phyloP scores from a whole-genome alignment of 2,113 vertebrate species.

The Dolichallabes microphthalmus region DNA sequence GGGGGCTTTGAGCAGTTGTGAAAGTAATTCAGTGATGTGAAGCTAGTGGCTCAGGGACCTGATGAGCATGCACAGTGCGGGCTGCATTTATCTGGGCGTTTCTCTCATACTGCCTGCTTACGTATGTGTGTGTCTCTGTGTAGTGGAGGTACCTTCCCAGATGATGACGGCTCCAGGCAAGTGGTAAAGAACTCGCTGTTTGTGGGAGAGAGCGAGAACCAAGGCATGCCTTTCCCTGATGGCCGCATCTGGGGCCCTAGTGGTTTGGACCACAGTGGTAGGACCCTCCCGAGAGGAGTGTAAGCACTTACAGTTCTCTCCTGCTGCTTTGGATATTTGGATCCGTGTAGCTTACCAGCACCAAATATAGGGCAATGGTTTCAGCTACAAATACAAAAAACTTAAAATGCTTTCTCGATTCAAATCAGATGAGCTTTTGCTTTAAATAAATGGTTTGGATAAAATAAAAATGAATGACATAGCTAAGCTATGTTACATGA shows the following conservation, averaged over 20 bases:
- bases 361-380: not conserved
- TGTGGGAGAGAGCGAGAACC: constrained; percentile 92
- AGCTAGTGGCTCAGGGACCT: constrained; percentile 38
- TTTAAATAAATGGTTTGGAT: not conserved
- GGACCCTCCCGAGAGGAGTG: constrained; percentile 88
- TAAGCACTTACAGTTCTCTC: constrained; percentile 66
- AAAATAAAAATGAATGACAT: not conserved
- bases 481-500: not conserved
- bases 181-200: constrained; percentile 95
- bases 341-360: not conserved
- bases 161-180: constrained; percentile 92
- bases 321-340: not conserved
- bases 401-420: not conserved
- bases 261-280: constrained; percentile 79
- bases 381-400: not conserved
- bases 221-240: constrained; percentile 77
- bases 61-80: constrained; percentile 24
- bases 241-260: constrained; percentile 86
- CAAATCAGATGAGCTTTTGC: not conserved
- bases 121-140: constrained; percentile 17
- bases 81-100: not conserved
- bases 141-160: constrained; percentile 95
- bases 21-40: constrained; percentile 58
- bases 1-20: constrained; percentile 50
- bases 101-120: not conserved